phyloP scores from a whole-genome alignment of 2,797 vertebrate species.

The Hipposideros larvatus region DNA sequence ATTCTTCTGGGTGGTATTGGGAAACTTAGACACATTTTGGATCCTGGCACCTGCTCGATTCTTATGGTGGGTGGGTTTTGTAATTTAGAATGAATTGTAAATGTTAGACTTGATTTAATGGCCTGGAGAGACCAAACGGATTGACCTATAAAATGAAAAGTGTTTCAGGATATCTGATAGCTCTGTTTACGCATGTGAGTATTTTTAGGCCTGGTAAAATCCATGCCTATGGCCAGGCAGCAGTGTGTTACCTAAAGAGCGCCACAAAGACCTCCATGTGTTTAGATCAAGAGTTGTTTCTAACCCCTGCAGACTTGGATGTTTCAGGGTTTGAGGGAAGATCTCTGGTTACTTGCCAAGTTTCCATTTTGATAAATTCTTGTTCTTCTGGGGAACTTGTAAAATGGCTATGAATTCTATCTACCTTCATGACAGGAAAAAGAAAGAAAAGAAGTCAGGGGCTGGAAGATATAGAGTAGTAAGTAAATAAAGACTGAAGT shows the following conservation, averaged over 20 bases:
- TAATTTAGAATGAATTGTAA: slow-evolving; percentile 50
- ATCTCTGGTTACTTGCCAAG: slow-evolving; percentile 7
- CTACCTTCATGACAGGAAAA: neutral
- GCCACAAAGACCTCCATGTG: slow-evolving; percentile 40
- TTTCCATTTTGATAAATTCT: slow-evolving; percentile 60
- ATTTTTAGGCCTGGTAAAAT: slow-evolving; percentile 17
- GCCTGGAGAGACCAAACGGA: slow-evolving; percentile 45
- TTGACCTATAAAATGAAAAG: slow-evolving; percentile 65
- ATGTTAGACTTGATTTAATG: slow-evolving; percentile 71
- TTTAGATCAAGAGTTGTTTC: slow-evolving; percentile 61
- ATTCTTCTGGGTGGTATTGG: slow-evolving; percentile 76
- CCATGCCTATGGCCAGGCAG: neutral
- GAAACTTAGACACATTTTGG: slow-evolving; percentile 69
- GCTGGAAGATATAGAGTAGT: neutral
- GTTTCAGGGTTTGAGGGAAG: slow-evolving; percentile 27
- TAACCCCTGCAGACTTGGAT: slow-evolving; percentile 8
- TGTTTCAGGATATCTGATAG: neutral
- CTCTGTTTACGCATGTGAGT: neutral
- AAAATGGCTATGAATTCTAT: slow-evolving; percentile 30
- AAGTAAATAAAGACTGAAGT: slow-evolving; percentile 32
- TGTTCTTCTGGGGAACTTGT: slow-evolving; percentile 17
- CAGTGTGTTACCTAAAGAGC: slow-evolving; percentile 31
- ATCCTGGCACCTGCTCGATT: neutral
- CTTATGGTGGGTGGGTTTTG: neutral
- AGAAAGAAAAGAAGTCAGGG: neutral